These are phyloP conservation scores for Caloenas nicobarica DNA, from an alignment of 2,113 vertebrate species.

Conservation along the genomic window DNA sequence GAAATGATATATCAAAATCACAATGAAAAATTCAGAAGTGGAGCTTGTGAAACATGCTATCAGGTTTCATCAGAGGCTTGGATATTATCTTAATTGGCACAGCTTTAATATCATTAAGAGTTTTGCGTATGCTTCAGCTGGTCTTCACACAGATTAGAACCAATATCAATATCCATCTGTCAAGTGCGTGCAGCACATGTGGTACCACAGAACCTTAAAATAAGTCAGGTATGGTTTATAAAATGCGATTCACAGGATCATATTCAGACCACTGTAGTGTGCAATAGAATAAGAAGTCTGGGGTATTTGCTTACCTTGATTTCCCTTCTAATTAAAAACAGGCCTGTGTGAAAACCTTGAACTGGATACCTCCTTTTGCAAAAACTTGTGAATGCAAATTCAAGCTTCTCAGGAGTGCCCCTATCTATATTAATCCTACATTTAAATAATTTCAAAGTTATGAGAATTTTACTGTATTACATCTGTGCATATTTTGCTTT, in stretches of 20 bases:
- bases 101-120: slow-evolving; percentile 71
- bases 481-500: not conserved
- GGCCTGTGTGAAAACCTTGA: not conserved
- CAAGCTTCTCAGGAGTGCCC: not conserved
- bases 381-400: not conserved
- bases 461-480: not conserved
- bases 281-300: not conserved
- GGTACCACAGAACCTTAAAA: slow-evolving; percentile 68
- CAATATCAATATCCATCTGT: slow-evolving; percentile 75
- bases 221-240: slow-evolving; percentile 60
- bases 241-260: not conserved
- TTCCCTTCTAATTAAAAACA: not conserved
- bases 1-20: slow-evolving; percentile 38
- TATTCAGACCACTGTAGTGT: slow-evolving; percentile 6
- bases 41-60: slow-evolving; percentile 54
- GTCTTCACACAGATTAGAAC: slow-evolving; percentile 69
- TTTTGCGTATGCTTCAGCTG: slow-evolving; percentile 73
- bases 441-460: not conserved
- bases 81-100: slow-evolving; percentile 69
- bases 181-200: slow-evolving; percentile 64
- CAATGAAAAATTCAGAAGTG: slow-evolving; percentile 36
- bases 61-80: slow-evolving; percentile 50
- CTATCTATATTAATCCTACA: not conserved
- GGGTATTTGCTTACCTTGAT: slow-evolving; percentile 55
- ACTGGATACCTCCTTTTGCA: not conserved